phyloP scores from a whole-genome alignment of 1,140 invertebrate species.

The Proales similis region DNA sequence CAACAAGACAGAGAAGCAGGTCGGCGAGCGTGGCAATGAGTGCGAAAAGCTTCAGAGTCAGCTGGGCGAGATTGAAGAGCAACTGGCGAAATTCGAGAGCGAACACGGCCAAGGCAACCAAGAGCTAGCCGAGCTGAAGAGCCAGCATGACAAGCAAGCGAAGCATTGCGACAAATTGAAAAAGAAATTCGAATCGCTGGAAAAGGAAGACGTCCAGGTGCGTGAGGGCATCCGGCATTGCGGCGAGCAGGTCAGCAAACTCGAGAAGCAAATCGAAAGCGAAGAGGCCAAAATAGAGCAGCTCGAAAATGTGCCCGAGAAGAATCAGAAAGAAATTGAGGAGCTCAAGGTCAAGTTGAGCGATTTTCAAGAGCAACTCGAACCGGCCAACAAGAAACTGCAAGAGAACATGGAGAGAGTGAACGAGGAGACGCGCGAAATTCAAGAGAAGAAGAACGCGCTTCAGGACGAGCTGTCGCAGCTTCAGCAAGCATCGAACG shows the following conservation, averaged over 20 bases:
- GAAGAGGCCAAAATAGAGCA: slow-evolving; percentile 53
- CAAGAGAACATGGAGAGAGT: slow-evolving; percentile 38
- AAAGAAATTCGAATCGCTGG: slow-evolving; percentile 50
- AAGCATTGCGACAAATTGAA: slow-evolving; percentile 49
- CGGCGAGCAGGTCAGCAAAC: slow-evolving; percentile 48
- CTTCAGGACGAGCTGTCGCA: slow-evolving; percentile 59
- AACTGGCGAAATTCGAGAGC: slow-evolving; percentile 37
- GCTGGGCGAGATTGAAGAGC: slow-evolving; percentile 24
- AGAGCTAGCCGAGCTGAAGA: slow-evolving; percentile 38
- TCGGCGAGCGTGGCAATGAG: slow-evolving; percentile 43
- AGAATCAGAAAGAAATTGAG: slow-evolving; percentile 64
- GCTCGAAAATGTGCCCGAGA: slow-evolving; percentile 60
- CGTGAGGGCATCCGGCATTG: slow-evolving; percentile 53
- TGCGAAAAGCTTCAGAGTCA: slow-evolving; percentile 18
- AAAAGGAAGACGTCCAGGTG: slow-evolving; percentile 51
- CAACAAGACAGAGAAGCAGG: slow-evolving; percentile 44
- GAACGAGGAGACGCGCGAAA: slow-evolving; percentile 42
- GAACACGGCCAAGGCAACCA: slow-evolving; percentile 37
- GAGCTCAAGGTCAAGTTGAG: slow-evolving; percentile 55
- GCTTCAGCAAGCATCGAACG: slow-evolving; percentile 64
- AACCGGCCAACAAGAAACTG: slow-evolving; percentile 17
- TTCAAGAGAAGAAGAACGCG: slow-evolving; percentile 50
- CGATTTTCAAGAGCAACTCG: slow-evolving; percentile 23
- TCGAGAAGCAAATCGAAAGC: slow-evolving; percentile 48
- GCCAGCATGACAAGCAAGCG: slow-evolving; percentile 45